Conservation (phyloP, 2,888 invertebrate genomes). For the Erebia epiphron region DNA sequence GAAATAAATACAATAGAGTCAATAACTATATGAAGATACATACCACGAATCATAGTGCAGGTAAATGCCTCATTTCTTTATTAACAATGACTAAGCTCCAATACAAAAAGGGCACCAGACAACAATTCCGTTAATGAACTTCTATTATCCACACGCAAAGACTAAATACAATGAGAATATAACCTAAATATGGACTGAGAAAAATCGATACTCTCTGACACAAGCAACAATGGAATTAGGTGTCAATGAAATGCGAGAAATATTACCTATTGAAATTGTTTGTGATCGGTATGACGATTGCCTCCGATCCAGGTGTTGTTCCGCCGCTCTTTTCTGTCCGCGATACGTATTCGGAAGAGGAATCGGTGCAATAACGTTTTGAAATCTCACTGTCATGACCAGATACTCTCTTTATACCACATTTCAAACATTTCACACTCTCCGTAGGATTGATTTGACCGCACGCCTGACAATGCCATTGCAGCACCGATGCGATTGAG, state of each 20-base stretch:
- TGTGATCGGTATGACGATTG: slow-evolving; percentile 70
- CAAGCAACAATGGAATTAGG: slow-evolving; percentile 61
- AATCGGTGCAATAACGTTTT: slow-evolving; percentile 68
- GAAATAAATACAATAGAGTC: slow-evolving; percentile 27
- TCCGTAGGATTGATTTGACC: slow-evolving; percentile 95
- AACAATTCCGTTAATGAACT: slow-evolving; percentile 68
- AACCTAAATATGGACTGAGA: slow-evolving; percentile 72
- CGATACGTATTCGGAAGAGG: slow-evolving; percentile 70
- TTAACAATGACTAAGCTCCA: slow-evolving; percentile 65
- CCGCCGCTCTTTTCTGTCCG: slow-evolving; percentile 73
- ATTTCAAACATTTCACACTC: slow-evolving; percentile 91
- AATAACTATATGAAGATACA: slow-evolving; percentile 41
- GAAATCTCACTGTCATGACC: slow-evolving; percentile 80
- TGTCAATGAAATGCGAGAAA: slow-evolving; percentile 52
- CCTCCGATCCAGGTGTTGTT: slow-evolving; percentile 73
- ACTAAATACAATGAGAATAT: slow-evolving; percentile 70
- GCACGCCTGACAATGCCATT: slow-evolving; percentile 95
- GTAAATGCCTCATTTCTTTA: slow-evolving; percentile 53
- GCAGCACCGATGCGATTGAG: slow-evolving; percentile 96
- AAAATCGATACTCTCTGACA: slow-evolving; percentile 76
- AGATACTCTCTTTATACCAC: slow-evolving; percentile 86
- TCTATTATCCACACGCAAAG: slow-evolving; percentile 56
- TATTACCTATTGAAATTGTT: slow-evolving; percentile 74
- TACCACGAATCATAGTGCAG: slow-evolving; percentile 55
- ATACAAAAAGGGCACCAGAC: slow-evolving; percentile 52